A percentile compares a stretch with the other conserved stretches of the same genome.
phyloP scores from a whole-genome alignment of 2,113 vertebrate species.

The Gobiocypris rarus region DNA sequence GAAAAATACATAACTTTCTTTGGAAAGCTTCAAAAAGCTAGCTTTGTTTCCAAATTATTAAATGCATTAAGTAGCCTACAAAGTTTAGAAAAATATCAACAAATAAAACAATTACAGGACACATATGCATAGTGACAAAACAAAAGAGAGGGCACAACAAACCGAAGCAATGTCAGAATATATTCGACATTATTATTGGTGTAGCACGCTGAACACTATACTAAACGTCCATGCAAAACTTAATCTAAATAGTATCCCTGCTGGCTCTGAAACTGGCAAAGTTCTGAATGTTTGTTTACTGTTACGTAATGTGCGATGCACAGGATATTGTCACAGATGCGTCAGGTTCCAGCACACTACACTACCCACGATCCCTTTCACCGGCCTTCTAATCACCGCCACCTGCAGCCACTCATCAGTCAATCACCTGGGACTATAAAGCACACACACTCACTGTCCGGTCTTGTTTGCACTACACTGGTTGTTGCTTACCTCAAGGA shows the following conservation, averaged over 20 bases:
- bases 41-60: slow-evolving; percentile 16
- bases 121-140: slow-evolving; percentile 7
- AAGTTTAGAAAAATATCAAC: not conserved
- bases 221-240: not conserved
- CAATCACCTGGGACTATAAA: too few species aligned
- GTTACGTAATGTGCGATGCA: slow-evolving; percentile 8
- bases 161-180: not conserved
- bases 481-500: too few species aligned
- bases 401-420: too few species aligned
- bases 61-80: not conserved
- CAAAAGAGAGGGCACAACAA: not conserved
- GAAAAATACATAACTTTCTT: not conserved
- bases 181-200: not conserved
- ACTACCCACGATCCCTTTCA: too few species aligned
- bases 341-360: too few species aligned
- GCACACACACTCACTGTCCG: too few species aligned
- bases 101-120: slow-evolving; percentile 11
- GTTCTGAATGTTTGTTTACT: not conserved
- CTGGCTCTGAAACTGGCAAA: slow-evolving; percentile 16
- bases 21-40: slow-evolving; percentile 15
- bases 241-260: slow-evolving; percentile 9
- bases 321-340: too few species aligned
- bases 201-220: not conserved
- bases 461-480: too few species aligned
- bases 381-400: too few species aligned